Conservation (phyloP, 2,888 invertebrate genomes). For the Lypha dubia region DNA sequence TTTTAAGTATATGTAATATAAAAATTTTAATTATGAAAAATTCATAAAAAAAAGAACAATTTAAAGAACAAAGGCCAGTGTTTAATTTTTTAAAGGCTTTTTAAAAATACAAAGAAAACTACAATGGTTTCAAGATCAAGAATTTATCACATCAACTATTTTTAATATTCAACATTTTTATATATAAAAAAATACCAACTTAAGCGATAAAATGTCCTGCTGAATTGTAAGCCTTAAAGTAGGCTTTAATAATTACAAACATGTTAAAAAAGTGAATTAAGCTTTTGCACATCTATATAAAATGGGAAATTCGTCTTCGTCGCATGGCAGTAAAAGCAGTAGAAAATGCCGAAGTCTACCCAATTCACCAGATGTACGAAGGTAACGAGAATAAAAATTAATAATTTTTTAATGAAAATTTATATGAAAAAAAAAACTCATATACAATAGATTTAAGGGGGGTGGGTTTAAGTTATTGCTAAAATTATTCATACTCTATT, state of each 20-base stretch:
- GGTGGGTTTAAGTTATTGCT: no score
- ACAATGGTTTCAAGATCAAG: not conserved
- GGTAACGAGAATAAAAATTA: conserved; percentile 83
- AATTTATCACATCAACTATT: not conserved
- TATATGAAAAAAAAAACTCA: no score
- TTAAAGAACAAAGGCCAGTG: no score
- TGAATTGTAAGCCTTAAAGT: not conserved
- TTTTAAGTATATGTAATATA: no score
- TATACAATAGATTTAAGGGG: no score
- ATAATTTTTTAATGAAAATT: not conserved
- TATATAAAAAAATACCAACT: not conserved
- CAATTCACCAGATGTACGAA: conserved; percentile 90
- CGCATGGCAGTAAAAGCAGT: conserved; percentile 79
- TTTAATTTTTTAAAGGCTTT: no score
- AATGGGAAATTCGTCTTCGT: conserved; percentile 83
- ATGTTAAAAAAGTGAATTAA: not conserved
- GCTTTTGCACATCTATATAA: conserved; percentile 26
- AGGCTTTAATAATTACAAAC: not conserved
- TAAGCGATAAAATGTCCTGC: not conserved
- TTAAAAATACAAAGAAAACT: not conserved
- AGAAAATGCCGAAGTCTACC: conserved; percentile 87
- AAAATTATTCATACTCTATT: no score
- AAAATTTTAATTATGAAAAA: no score
- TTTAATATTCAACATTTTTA: not conserved
- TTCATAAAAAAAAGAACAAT: no score